Conservation (phyloP, 1,140 invertebrate genomes). For the Philotrypesis tridentata region DNA sequence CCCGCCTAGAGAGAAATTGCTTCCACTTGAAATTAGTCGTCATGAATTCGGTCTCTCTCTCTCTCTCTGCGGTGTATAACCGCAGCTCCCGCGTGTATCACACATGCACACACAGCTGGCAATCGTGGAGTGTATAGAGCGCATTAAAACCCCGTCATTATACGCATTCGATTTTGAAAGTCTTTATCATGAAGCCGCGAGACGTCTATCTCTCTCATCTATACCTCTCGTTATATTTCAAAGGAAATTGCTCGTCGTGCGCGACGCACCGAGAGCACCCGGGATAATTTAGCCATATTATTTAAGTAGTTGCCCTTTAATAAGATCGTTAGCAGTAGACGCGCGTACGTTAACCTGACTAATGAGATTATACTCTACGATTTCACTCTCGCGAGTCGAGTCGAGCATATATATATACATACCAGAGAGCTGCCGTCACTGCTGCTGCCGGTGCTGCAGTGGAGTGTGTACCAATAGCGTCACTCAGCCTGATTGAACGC, state of each 20-base stretch:
- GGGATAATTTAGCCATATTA: background rate
- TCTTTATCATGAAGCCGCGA: too few species aligned
- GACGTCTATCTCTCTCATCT: too few species aligned
- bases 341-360: background rate
- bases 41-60: background rate
- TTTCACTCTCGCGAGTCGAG: background rate
- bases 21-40: background rate
- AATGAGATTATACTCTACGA: background rate
- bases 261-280: background rate
- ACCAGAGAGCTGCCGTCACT: too few species aligned
- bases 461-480: background rate
- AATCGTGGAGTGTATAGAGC: too few species aligned
- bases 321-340: background rate
- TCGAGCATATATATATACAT: too few species aligned
- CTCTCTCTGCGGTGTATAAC: too few species aligned
- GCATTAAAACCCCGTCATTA: too few species aligned
- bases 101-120: too few species aligned
- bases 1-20: slow-evolving; percentile 28
- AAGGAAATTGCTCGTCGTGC: background rate
- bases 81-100: too few species aligned
- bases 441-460: background rate
- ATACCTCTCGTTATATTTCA: too few species aligned
- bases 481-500: background rate
- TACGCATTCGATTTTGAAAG: too few species aligned
- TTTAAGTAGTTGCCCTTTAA: background rate